These are phyloP conservation scores for Hymenopus coronatus DNA, from an alignment of 2,888 invertebrate genomes.

Conservation along the genomic window DNA sequence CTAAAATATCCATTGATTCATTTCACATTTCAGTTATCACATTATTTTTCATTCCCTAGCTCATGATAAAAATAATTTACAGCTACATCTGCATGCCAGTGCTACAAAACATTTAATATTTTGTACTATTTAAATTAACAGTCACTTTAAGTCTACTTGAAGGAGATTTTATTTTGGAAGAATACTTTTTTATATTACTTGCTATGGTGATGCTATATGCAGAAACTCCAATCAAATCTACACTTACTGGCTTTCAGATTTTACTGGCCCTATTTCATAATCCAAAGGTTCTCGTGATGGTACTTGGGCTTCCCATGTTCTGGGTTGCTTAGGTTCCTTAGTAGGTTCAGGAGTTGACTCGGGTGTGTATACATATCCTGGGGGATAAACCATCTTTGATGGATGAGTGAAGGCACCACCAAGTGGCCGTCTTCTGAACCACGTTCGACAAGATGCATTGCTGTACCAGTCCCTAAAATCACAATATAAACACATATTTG, in stretches of 20 bases:
- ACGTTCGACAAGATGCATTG: slow-evolving; percentile 82
- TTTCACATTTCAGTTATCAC: too few species aligned
- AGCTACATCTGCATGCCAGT: too few species aligned
- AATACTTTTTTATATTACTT: too few species aligned
- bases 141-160: too few species aligned
- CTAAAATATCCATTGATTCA: too few species aligned
- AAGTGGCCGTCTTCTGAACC: slow-evolving; percentile 80
- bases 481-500: neutral
- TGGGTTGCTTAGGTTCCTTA: slow-evolving; percentile 48
- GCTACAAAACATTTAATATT: too few species aligned
- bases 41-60: too few species aligned
- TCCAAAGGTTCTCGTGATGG: slow-evolving; percentile 78
- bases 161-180: too few species aligned
- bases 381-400: slow-evolving; percentile 92
- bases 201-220: too few species aligned
- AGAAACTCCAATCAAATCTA: neutral
- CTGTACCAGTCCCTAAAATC: slow-evolving; percentile 76
- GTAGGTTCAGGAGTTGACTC: slow-evolving; percentile 60
- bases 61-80: too few species aligned
- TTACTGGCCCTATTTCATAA: slow-evolving; percentile 76
- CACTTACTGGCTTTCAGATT: slow-evolving; percentile 84
- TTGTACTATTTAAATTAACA: too few species aligned
- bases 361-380: slow-evolving; percentile 77
- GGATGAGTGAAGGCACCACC: slow-evolving; percentile 85
- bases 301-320: slow-evolving; percentile 67